Conservation (phyloP, 1,140 invertebrate species). For the Metopolophium dirhodum region DNA sequence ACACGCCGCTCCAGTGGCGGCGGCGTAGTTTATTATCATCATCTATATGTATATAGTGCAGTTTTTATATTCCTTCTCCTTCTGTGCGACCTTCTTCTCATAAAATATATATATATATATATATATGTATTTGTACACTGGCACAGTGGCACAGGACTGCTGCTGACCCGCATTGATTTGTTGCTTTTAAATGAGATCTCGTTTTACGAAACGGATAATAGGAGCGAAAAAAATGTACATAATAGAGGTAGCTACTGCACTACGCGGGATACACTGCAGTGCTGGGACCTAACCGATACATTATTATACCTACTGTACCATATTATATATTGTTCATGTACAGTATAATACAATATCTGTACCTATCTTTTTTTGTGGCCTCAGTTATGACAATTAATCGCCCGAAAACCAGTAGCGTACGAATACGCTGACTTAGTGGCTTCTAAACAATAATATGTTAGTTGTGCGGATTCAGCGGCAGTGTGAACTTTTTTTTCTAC, state of each 20-base stretch:
- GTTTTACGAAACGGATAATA: slow-evolving; percentile 14
- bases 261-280: neutral
- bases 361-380: neutral
- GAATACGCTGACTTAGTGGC: too few relatives aligned
- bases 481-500: too few relatives aligned
- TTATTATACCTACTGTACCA: too few relatives aligned
- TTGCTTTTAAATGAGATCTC: slow-evolving; percentile 52
- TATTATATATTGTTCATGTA: too few relatives aligned
- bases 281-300: neutral
- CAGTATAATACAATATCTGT: neutral
- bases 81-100: too few relatives aligned
- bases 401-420: neutral
- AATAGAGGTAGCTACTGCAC: neutral
- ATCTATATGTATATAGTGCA: neutral
- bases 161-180: slow-evolving; percentile 45
- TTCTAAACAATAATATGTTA: too few relatives aligned
- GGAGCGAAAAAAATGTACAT: neutral
- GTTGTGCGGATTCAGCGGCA: too few relatives aligned
- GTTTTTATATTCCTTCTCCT: neutral
- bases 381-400: neutral
- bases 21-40: neutral
- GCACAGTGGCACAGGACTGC: neutral
- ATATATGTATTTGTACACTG: neutral
- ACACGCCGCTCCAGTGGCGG: neutral
- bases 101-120: neutral